phyloP scores from a whole-genome alignment of 2,888 invertebrate genomes.

The Himalopsyche anomala region DNA sequence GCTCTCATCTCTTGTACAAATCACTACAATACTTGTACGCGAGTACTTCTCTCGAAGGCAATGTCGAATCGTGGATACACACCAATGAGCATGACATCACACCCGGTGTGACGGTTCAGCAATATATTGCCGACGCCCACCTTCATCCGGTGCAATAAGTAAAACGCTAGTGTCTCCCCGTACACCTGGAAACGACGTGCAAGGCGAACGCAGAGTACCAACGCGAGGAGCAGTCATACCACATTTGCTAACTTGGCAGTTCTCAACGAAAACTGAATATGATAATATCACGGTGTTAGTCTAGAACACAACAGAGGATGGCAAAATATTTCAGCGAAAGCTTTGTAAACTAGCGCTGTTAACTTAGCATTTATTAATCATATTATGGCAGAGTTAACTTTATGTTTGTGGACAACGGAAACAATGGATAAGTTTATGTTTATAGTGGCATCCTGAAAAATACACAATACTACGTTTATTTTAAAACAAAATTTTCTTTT shows the following conservation, averaged over 20 bases:
- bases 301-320: background rate
- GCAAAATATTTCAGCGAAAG: background rate
- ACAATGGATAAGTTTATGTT: background rate
- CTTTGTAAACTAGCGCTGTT: background rate
- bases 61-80: slow-evolving; percentile 40
- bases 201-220: background rate
- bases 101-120: slow-evolving; percentile 33
- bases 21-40: background rate
- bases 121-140: slow-evolving; percentile 30
- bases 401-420: background rate
- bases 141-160: slow-evolving; percentile 42
- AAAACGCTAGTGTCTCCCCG: slow-evolving; percentile 35
- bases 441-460: too few species aligned
- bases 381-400: background rate
- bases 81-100: slow-evolving; percentile 42
- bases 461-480: too few species aligned
- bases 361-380: background rate
- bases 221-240: background rate
- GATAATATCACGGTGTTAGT: background rate
- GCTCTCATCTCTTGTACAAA: background rate
- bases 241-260: slow-evolving; percentile 20
- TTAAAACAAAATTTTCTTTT: too few species aligned
- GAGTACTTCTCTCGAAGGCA: background rate
- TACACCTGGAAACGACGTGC: slow-evolving; percentile 38
- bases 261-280: slow-evolving; percentile 19